Evolutionary conservation across 2,888 invertebrate genomes (phyloP), one percentile per base, ranked within the genome.

Genomic region (Pyrochroa serraticornis): DNA sequence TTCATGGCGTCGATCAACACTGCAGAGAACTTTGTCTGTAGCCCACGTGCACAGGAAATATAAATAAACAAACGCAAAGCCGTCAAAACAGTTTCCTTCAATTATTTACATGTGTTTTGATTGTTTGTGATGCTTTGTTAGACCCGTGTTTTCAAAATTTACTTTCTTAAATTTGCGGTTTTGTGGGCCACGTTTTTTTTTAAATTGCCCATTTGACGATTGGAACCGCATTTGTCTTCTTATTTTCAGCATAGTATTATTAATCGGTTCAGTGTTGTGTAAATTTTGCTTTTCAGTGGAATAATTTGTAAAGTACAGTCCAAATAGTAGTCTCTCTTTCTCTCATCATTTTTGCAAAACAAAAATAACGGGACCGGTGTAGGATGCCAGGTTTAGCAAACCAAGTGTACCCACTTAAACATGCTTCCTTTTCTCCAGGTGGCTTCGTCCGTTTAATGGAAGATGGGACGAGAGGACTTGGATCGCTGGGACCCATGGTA

Each of bases 361-460:
- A 58, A 57, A 63, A 62, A 63, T 71, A 59, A 66, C 67, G 71
- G 67, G 70, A 66, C 71, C 72, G 73, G 73, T 77, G 75, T 79
- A 79, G 79, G 78, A 76, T 78, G 75, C 75, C 76, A 77, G 74
- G 75, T 71, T 77, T 76, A 75, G 75, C 74, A 75, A 76, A 71
- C 72, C 73, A 73, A 77, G 75, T 77, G 74, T 77, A 75, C 75
- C 73, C 71, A 76, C 71, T 73, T 82, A 82, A 80, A 81, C 77
- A 78, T 78, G 79, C 78, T 81, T 82, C 81, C 81, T 81, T 81
- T 82, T 81, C 81, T 81, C 77, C 81, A 82, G 82, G 82, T 82
- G 80, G 72, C 74, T 72, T 76, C 78, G 75, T 74, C 77, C 75
- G 75, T 73, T 75, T 71, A 65, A 67, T 69, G 71, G 73, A 72